Evolutionary conservation across 1,140 invertebrate species (phyloP), one percentile per base, ranked within the genome.

Genomic region (Drosophila pruinosa): DNA sequence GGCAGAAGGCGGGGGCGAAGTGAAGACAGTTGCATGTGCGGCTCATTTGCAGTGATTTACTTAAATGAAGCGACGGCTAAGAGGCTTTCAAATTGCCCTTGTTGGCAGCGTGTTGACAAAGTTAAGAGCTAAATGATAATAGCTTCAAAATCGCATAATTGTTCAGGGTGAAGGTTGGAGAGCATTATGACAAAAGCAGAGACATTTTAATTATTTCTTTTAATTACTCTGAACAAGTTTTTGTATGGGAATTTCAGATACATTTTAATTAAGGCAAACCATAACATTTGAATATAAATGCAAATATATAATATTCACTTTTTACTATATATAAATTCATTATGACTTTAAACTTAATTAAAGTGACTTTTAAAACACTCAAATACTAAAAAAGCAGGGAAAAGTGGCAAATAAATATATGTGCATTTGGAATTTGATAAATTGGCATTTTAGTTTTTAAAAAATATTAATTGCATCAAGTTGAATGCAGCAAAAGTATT

Each of bases 31-130:
- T 77, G 72, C 73, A 45, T 72, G 65, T 64, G 75, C 61, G 62
- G 72, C 68, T 86, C 80, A 86, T 73, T 86, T 80, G 61, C 45
- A 50, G 45, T 50, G 81, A 78, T 83, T 82, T 75, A 58, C 54
- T 62, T 68, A 70, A 65, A 58, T 56, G 52, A 65, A 72, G 62
- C 75, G 43, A 45, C 58, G 47, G 79, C 68, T 73, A 76, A 73
- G 81, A 58, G 67, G 63, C 65, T 80, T 75, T 82, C 65, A 68
- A 83, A 77, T 74, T 75, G 70, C 26, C 52, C 64, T 63, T 47
- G 62, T 47, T 56, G 69, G 53, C 6, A 24, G 48, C 36, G 48
- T 53, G 56, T 31, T 72, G 69, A 72, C 47, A 53, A n/a, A 19
- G 7, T 38, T 31, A 31, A 65, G 52, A 36, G 36, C 19, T 34